Evolutionary conservation across 2,797 vertebrate genomes (phyloP).

Genomic region (Pantherophis vulpinus): DNA sequence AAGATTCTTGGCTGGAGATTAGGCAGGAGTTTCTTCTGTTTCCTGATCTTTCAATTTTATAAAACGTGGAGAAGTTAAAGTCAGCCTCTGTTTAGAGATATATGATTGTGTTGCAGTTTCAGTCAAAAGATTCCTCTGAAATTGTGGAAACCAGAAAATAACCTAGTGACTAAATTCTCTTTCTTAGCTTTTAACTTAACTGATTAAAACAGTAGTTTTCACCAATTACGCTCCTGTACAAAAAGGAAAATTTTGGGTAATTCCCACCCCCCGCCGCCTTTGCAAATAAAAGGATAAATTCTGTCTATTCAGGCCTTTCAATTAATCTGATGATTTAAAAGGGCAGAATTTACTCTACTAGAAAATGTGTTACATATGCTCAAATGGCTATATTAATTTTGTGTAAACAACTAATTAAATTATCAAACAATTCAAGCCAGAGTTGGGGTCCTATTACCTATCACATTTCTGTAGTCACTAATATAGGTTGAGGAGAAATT

Average conservation of each 20-base stretch:
- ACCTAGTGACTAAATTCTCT: not conserved
- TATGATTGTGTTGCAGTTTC: not conserved
- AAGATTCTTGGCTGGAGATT: not conserved
- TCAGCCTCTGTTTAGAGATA: not conserved
- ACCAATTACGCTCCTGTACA: not conserved
- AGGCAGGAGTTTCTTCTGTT: not conserved
- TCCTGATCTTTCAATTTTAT: not conserved
- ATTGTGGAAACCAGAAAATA: not conserved
- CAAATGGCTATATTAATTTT: not conserved
- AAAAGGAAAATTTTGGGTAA: not conserved
- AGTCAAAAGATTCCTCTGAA: not conserved
- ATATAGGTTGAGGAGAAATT: not conserved
- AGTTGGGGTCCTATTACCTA: not conserved
- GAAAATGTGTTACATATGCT: not conserved
- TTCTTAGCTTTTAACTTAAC: not conserved
- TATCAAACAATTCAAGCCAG: not conserved
- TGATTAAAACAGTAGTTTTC: not conserved
- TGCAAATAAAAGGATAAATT: not conserved
- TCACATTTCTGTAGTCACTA: not conserved
- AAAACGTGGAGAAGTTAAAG: not conserved
- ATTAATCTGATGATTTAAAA: not conserved
- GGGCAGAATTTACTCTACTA: not conserved
- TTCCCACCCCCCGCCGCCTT: rapidly evolving
- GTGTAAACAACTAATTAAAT: not conserved
- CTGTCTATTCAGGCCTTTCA: not conserved